Evolutionary conservation across 2,888 invertebrate genomes (phyloP).

Genomic region (Idaea biselata): DNA sequence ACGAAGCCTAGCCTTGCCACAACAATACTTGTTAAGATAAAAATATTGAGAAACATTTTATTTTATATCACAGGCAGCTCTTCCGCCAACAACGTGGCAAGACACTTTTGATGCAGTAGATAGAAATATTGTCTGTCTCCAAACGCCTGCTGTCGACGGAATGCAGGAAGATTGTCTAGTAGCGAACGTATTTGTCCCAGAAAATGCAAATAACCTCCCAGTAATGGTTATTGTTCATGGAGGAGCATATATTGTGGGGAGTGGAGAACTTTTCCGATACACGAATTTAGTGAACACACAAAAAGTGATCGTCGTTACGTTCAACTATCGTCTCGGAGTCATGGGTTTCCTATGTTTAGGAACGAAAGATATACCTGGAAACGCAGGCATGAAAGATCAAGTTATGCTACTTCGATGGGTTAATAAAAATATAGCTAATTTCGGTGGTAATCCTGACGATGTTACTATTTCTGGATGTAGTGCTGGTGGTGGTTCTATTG

Average conservation of each 20-base stretch:
- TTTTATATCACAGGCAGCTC: neutral
- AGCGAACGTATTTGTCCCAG: conserved; percentile 35
- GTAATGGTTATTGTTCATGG: conserved; percentile 56
- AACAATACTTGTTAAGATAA: too few species aligned
- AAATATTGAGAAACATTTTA: neutral
- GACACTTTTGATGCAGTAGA: conserved; percentile 2
- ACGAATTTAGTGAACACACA: conserved; percentile 8
- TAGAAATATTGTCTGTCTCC: neutral
- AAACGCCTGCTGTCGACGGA: neutral
- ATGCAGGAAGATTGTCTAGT: conserved; percentile 35
- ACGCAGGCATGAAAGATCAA: conserved; percentile 59
- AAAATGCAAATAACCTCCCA: conserved; percentile 31
- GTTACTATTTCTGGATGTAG: conserved; percentile 39
- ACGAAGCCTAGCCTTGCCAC: too few species aligned
- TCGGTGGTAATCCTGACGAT: conserved; percentile 55
- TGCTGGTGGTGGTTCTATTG: conserved; percentile 47
- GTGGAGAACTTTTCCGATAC: conserved; percentile 1
- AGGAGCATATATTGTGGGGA: conserved; percentile 34
- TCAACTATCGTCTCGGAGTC: conserved; percentile 46
- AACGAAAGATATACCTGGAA: conserved; percentile 50
- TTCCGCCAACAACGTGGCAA: neutral
- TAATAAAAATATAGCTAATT: conserved; percentile 45
- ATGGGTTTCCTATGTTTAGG: conserved; percentile 53
- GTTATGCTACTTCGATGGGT: conserved; percentile 49
- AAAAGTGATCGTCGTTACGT: conserved; percentile 3